phyloP scores from a whole-genome alignment of 2,113 vertebrate species.

The Prinia subflava region DNA sequence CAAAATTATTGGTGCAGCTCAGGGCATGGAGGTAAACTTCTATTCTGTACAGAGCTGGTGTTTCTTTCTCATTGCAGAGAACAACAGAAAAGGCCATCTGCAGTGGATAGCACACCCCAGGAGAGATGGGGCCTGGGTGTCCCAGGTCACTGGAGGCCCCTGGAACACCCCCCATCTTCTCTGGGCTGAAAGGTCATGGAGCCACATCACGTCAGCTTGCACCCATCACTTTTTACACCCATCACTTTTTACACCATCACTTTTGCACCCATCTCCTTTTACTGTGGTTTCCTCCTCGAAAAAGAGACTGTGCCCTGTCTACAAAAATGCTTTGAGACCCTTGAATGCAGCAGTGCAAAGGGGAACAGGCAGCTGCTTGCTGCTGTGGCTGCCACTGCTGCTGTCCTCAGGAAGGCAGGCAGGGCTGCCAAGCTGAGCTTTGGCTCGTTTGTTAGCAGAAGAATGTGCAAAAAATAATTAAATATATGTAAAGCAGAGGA shows the following conservation, averaged over 20 bases:
- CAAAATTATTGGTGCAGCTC: not conserved
- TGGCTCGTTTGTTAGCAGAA: not conserved
- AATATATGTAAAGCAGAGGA: not conserved
- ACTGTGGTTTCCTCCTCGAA: not conserved
- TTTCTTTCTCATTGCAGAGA: not conserved
- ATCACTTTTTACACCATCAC: no score
- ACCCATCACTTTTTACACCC: not conserved
- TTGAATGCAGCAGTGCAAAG: not conserved
- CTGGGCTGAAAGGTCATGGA: not conserved
- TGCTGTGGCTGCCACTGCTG: not conserved
- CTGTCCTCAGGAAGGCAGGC: not conserved
- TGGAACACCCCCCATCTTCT: not conserved
- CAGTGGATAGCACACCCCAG: not conserved
- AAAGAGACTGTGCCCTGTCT: not conserved
- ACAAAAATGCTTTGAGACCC: not conserved
- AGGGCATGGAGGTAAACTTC: not conserved
- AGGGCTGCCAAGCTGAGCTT: not conserved
- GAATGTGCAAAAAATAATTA: not conserved
- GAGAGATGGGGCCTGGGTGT: not conserved
- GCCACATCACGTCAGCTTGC: fast-evolving
- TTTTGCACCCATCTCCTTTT: not conserved
- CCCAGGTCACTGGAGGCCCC: not conserved
- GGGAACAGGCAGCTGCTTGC: not conserved
- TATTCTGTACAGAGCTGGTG: not conserved
- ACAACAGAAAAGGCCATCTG: not conserved